Evolutionary conservation across 2,113 vertebrate species (phyloP).

Genomic region (Butorides virescens): DNA sequence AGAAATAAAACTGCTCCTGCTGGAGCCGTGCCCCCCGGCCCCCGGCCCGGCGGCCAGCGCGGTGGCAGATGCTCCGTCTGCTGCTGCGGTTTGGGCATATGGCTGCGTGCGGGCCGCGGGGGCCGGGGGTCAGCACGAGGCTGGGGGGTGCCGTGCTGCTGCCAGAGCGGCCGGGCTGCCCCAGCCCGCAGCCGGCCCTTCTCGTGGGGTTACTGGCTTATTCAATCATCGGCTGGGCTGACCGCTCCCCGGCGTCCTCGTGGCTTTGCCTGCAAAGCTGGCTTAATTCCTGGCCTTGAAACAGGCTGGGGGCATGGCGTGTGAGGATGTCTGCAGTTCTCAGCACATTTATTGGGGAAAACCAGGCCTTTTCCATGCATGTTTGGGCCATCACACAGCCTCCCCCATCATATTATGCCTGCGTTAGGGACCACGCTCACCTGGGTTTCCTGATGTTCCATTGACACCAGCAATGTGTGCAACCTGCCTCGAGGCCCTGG

Average conservation of each 20-base stretch:
- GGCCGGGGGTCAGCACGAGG: rapidly evolving
- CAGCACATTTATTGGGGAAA: background rate
- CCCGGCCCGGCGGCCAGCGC: background rate
- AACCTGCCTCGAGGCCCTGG: background rate
- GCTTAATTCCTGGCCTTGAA: conserved; percentile 4
- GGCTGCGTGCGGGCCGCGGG: background rate
- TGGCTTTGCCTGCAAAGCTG: background rate
- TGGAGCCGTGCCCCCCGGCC: background rate
- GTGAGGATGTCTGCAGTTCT: background rate
- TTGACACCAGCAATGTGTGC: background rate
- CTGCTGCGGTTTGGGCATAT: background rate
- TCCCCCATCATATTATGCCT: background rate
- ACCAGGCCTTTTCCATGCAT: background rate
- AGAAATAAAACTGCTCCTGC: background rate
- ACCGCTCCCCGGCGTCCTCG: background rate
- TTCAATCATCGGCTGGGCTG: background rate
- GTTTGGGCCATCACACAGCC: background rate
- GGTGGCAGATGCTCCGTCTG: background rate
- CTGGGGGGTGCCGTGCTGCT: background rate
- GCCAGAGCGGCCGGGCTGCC: background rate
- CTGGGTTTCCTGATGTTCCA: background rate
- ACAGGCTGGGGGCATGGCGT: background rate
- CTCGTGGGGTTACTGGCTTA: background rate
- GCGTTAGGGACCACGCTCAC: rapidly evolving
- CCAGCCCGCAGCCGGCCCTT: background rate